A percentile compares a stretch with the other conserved stretches of the same genome.
Evolutionary conservation across 2,113 vertebrate species (phyloP).

Genomic region (Silurus glanis): DNA sequence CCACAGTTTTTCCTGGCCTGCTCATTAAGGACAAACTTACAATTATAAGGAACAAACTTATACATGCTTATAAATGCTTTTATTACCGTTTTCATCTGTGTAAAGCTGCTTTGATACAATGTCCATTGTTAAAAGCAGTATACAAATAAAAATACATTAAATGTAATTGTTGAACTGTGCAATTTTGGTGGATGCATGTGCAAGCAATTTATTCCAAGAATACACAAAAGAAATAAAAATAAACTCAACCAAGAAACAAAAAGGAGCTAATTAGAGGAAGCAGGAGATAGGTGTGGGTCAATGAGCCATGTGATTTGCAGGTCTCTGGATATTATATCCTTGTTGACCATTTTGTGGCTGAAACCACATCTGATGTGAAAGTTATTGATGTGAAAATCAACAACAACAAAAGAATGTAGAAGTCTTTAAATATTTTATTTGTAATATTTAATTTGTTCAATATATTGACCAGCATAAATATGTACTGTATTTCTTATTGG

Average conservation of each 20-base stretch:
- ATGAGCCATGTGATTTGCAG: background rate
- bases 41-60: too few relatives aligned
- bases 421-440: background rate
- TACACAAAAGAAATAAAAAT: background rate
- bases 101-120: too few relatives aligned
- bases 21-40: too few relatives aligned
- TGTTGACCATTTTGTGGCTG: background rate
- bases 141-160: too few relatives aligned
- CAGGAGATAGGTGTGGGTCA: background rate
- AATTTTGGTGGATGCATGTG: background rate
- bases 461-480: background rate
- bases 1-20: too few relatives aligned
- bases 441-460: background rate
- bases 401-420: background rate
- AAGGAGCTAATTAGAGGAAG: background rate
- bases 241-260: background rate
- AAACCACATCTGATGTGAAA: background rate
- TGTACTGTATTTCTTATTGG: background rate
- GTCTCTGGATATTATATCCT: background rate
- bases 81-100: too few relatives aligned
- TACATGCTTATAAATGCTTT: too few relatives aligned
- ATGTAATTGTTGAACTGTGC: too few relatives aligned
- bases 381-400: too few relatives aligned
- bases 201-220: background rate
- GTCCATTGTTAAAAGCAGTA: too few relatives aligned